Base-by-base conservation (phyloP, 2,888 invertebrate genomes). In the Thumatha senex region DNA sequence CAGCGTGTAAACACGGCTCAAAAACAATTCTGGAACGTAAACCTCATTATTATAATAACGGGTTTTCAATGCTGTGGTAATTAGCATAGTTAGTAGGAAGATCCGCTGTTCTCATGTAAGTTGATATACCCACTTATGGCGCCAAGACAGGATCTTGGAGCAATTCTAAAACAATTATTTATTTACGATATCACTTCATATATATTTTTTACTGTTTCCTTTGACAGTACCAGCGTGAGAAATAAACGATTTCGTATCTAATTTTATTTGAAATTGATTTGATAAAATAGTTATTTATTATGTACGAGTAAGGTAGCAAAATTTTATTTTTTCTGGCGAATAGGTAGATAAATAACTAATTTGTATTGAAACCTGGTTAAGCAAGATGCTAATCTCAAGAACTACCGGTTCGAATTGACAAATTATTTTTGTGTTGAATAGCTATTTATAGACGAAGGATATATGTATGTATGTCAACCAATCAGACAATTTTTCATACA, bases 1-100 rank as follows among this genome's bases (percentile, higher is more conserved):
- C 45, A 11, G 10, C 13, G 45, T 30, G 36, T 29, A 36, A 24
- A 36, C 4, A 8, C 11, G 18, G 18, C 5, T 24, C 18, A 24
- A 2, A 24, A 24, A 24, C 18, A 24, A 42, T 42, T 14, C 45
- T 30, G 15, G 30, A 30, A 45, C 7, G 15, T 30, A 38, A 14
- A 14, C 30, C 29, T 45, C 30, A 30, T 45, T 45, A 38, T 38
- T 38, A 30, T 14, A 36, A 38, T 30, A 45, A 36, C 35, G 14
- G 36, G 30, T 38, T 38, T 30, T 30, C 14, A 30, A 45, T 24
- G 11, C 11, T 7, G 11, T 30, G 18, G 14, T 45, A 45, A 45
- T 38, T 9, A 29, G 11, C 9, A 45, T 11, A 38, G 14, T 44
- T 45, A 30, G 9, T 15, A n/a, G 14, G 35, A 29, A 40, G 40